Evolutionary conservation across 2,888 invertebrate genomes (phyloP), one percentile per base, ranked within the genome.

Genomic region (Salpingus planirostris): DNA sequence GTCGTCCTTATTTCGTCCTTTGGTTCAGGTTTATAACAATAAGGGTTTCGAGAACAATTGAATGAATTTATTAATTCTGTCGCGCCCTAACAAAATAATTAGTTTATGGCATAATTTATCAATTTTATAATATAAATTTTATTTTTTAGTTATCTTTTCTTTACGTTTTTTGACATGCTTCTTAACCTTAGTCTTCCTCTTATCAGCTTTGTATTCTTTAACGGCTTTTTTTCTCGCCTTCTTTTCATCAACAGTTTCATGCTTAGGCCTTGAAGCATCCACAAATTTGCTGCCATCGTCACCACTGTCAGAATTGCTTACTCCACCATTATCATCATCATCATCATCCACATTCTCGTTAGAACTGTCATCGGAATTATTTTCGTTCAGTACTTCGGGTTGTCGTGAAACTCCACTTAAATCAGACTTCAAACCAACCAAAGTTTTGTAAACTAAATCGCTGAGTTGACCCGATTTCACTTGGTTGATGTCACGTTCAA

Each of bases 171-270:
- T n/a, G n/a, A n/a, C n/a, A n/a, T n/a, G n/a, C n/a, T n/a, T n/a
- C n/a, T n/a, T n/a, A n/a, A n/a, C n/a, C 71, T 97, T 97, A 0
- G 69, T 71, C 69, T 89, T 87, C 27, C 95, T 72, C 54, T 82
- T 89, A 46, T 93, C 91, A 1, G 92, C 84, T 55, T 90, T 78
- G 29, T 81, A 82, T 29, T 88, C 86, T 65, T 92, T 95, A 0
- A 93, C 71, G 0, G 81, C 81, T 52, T 90, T 84, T 55, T 97
- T 97, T 15, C 96, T 73, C 3, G 78, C 77, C 53, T 80, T 83
- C 60, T 83, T 82, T 49, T 85, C 85, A 38, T 86, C 81, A 0
- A 78, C 70, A 0, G 84, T 84, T 64, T 93, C 93, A 49, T 83
- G 77, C 45, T 80, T 77, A 0, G 86, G 83, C 4, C 88, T 70